Percentiles rank a stretch among this genome's conserved stretches.
phyloP scores from a whole-genome alignment of 2,797 vertebrate species.

The Xerus rutilus region DNA sequence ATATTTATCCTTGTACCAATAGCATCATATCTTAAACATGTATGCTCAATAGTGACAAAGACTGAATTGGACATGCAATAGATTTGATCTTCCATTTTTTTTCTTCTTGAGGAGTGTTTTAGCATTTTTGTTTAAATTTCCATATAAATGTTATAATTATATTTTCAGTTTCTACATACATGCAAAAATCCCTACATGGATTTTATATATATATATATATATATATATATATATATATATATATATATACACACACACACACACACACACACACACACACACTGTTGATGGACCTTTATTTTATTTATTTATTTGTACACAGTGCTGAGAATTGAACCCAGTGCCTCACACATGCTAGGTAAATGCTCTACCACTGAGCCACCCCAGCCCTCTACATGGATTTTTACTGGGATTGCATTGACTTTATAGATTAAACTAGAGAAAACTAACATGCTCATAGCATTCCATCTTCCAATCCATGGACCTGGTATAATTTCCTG shows the following conservation, averaged over 20 bases:
- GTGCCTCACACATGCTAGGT: no score
- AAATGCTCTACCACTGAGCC: no score
- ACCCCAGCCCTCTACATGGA: not conserved
- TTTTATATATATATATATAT: no score
- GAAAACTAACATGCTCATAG: not conserved
- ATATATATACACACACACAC: no score
- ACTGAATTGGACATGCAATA: not conserved
- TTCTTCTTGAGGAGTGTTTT: not conserved
- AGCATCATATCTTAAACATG: not conserved
- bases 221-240: no score
- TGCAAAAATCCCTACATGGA: not conserved
- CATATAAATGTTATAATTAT: not conserved
- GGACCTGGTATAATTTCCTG: not conserved
- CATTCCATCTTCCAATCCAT: not conserved
- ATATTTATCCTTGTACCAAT: not conserved
- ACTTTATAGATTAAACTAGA: not conserved
- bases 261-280: no score
- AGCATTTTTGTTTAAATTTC: not conserved
- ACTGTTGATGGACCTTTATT: no score
- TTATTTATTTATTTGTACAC: no score
- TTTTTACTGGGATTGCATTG: not conserved
- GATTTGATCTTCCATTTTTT: not conserved
- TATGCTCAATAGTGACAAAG: not conserved
- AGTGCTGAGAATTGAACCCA: no score
- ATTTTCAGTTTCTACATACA: not conserved